A percentile compares a stretch with the other conserved stretches of the same genome.
phyloP scores from a whole-genome alignment of 2,888 invertebrate genomes.

The Cheilosia vernalis region DNA sequence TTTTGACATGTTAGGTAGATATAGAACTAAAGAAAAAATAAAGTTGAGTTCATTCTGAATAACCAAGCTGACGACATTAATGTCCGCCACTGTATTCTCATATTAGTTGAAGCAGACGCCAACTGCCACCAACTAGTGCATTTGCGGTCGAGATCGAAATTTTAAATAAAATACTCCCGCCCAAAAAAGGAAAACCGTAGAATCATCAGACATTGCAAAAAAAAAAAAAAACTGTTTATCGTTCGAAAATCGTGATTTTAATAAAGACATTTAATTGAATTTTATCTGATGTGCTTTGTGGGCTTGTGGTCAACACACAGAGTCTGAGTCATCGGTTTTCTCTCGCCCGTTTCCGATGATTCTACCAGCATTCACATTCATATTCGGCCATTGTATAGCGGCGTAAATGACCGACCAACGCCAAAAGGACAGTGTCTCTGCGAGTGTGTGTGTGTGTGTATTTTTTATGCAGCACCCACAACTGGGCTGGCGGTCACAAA shows the following conservation, averaged over 20 bases:
- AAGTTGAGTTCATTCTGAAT: too few species aligned
- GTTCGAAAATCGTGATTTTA: conserved; percentile 75
- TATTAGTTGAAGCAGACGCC: neutral
- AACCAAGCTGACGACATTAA: too few species aligned
- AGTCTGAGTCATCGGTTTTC: conserved; percentile 45
- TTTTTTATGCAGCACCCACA: neutral
- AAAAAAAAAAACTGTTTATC: conserved; percentile 36
- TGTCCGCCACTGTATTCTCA: conserved; percentile 6
- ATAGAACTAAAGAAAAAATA: too few species aligned
- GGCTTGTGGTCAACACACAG: conserved; percentile 53
- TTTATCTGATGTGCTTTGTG: conserved; percentile 59
- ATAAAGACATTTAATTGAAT: conserved; percentile 78
- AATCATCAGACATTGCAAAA: conserved; percentile 26
- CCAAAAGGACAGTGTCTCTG: conserved; percentile 28
- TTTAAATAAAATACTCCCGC: conserved; percentile 33
- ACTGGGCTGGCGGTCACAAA: conserved; percentile 37
- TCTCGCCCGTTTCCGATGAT: conserved; percentile 18
- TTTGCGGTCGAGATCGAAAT: conserved; percentile 38
- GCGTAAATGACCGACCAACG: neutral
- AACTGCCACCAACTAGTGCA: conserved; percentile 7
- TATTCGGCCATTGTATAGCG: conserved; percentile 29
- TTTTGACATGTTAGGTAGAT: too few species aligned
- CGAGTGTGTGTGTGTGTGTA: conserved; percentile 9
- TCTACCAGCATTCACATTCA: conserved; percentile 43
- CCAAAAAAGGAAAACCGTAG: conserved; percentile 16